Conservation (phyloP, 2,797 vertebrate genomes). For the Acrocephalus scirpaceus region DNA sequence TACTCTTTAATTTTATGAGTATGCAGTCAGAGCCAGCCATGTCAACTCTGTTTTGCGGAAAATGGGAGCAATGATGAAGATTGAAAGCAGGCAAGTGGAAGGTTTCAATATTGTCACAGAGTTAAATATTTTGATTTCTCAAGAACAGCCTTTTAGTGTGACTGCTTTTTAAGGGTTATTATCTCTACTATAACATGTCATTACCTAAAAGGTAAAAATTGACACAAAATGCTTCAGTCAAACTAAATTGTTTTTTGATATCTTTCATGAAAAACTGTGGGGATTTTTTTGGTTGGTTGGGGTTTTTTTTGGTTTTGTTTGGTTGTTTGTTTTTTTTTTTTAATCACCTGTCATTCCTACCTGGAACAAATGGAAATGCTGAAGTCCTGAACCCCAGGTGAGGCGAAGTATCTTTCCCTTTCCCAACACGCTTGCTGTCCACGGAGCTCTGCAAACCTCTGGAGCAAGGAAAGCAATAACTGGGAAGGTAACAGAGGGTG, state of each 20-base stretch:
- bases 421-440: not conserved
- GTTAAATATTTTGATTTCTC: constrained; percentile 36
- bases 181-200: not conserved
- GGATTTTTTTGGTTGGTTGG: not conserved
- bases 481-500: not conserved
- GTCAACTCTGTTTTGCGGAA: not conserved
- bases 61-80: not conserved
- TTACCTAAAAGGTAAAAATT: constrained; percentile 16
- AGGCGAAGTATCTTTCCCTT: not conserved
- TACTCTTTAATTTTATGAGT: not conserved
- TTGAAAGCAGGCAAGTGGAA: not conserved
- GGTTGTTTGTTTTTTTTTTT: not conserved
- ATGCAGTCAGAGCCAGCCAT: not conserved
- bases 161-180: constrained; percentile 20
- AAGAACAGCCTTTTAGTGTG: not conserved
- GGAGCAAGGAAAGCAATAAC: not conserved
- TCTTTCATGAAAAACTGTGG: not conserved
- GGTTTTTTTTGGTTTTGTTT: not conserved
- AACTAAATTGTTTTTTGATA: not conserved
- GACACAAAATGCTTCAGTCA: constrained; percentile 1
- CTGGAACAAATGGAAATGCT: not conserved
- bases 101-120: not conserved
- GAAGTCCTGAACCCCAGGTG: not conserved
- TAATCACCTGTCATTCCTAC: not conserved
- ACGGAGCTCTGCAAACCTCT: not conserved